Percentiles rank a stretch among this genome's conserved stretches.
These are phyloP conservation scores for Novumbra hubbsi DNA, from an alignment of 2,797 vertebrate species.

Conservation along the genomic window DNA sequence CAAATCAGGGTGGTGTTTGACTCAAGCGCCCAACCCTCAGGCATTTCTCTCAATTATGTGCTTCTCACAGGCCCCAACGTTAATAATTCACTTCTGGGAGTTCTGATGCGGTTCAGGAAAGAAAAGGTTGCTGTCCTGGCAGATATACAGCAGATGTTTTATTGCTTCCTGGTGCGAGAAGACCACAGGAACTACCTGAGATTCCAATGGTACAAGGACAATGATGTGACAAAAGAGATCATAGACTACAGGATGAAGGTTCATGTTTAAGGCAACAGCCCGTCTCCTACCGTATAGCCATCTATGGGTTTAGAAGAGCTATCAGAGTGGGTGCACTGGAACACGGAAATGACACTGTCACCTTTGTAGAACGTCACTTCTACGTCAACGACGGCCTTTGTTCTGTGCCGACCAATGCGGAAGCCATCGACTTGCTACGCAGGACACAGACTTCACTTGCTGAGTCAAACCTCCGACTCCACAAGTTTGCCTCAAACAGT, in stretches of 20 bases:
- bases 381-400: constrained; percentile 30
- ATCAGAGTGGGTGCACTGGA: not conserved
- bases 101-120: too few relatives aligned
- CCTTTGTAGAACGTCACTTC: constrained; percentile 9
- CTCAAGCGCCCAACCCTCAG: too few relatives aligned
- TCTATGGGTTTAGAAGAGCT: constrained; percentile 10
- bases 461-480: too few relatives aligned
- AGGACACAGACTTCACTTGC: constrained; percentile 11
- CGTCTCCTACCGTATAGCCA: constrained; percentile 33
- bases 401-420: not conserved
- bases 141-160: too few relatives aligned
- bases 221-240: constrained; percentile 16
- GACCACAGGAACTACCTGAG: constrained; percentile 18
- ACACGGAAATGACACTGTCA: not conserved
- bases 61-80: too few relatives aligned
- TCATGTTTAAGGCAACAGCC: constrained; percentile 25
- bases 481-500: constrained; percentile 17
- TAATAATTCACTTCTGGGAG: too few relatives aligned
- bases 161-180: too few relatives aligned
- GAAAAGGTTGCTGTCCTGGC: too few relatives aligned
- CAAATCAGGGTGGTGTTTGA: not conserved
- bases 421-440: constrained; percentile 10
- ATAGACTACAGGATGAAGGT: constrained; percentile 27
- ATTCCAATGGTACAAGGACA: constrained; percentile 29
- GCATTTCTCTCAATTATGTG: too few relatives aligned